A percentile compares a stretch with the other conserved stretches of the same genome.
Conservation (phyloP, 2,797 vertebrate genomes). For the Vespertilio murinus region DNA sequence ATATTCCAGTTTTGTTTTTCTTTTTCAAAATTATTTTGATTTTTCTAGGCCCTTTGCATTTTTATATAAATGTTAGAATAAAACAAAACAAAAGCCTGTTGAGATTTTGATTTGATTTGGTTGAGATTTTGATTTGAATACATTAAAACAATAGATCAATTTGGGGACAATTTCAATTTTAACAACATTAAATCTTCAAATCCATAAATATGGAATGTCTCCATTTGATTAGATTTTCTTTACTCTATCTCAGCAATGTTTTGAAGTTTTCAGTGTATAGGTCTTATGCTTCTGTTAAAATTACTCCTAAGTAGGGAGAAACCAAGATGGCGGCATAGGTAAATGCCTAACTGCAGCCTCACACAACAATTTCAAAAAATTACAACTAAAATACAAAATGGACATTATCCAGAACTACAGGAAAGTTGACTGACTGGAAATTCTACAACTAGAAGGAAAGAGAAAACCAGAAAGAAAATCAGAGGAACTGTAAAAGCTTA, state of each 20-base stretch:
- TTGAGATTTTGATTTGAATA: neutral
- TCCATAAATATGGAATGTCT: neutral
- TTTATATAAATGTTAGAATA: slow-evolving; percentile 42
- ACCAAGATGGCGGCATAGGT: too few species aligned
- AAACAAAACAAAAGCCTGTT: neutral
- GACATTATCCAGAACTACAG: too few species aligned
- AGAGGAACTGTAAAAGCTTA: too few species aligned
- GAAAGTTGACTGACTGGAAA: too few species aligned
- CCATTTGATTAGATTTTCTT: neutral
- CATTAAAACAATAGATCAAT: neutral
- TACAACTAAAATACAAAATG: too few species aligned
- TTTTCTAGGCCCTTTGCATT: slow-evolving; percentile 36
- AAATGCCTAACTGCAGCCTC: too few species aligned
- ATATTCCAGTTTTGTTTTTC: neutral
- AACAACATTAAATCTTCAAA: neutral
- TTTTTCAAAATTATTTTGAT: slow-evolving; percentile 20
- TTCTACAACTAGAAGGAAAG: too few species aligned
- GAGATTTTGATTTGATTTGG: neutral
- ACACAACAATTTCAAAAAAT: too few species aligned
- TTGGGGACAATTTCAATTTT: neutral
- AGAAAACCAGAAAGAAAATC: too few species aligned
- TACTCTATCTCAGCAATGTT: slow-evolving; percentile 7
- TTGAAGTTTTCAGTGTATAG: neutral
- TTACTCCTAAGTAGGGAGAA: neutral
- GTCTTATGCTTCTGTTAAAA: slow-evolving; percentile 25